Evolutionary conservation across 2,888 invertebrate species (phyloP), one percentile per base, ranked within the genome.

Genomic region (Drosophila subsilvestris): DNA sequence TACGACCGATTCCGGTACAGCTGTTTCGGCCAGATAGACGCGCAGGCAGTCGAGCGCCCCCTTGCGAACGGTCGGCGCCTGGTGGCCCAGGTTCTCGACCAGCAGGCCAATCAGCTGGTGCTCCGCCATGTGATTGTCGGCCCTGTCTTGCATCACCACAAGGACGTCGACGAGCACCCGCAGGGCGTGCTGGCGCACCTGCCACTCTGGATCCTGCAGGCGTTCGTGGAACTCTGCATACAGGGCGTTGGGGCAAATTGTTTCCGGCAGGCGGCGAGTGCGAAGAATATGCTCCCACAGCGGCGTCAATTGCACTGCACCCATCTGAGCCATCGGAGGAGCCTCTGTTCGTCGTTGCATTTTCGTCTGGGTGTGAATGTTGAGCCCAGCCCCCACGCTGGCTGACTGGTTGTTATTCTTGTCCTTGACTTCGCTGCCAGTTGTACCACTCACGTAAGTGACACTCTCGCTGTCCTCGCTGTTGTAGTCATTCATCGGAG

Each of bases 251-350:
- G 94, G 94, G 87, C 95, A 94, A 55, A 95, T 93, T 74, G 94
- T 94, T 22, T 94, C 94, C 45, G 97, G 97, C 61, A 97, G 93
- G 59, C 95, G 94, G 65, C 94, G 94, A 68, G 96, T 96, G 70
- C 96, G 93, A 50, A 96, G 94, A 79, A 96, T 95, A 89, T 96
- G 94, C 92, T 97, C 96, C 97, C 97, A 97, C 9, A 97, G 92
- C 56, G 96, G 95, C 50, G 96, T 96, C 68, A 97, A 93, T 75
- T 93, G 95, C 22, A 92, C 79, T 3, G 86, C 82, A 44, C 75
- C 65, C 67, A 61, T 54, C 22, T 22, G 22, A 22, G 22, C 3
- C 44, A 69, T 59, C 43, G 70, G 47, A 12, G 69, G 49, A 4
- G 47, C 63, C 25, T 78, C 82, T n/a, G 53, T 20, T 17, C 83